Evolutionary conservation across 2,888 invertebrate genomes (phyloP).

Genomic region (Metellina segmentata): DNA sequence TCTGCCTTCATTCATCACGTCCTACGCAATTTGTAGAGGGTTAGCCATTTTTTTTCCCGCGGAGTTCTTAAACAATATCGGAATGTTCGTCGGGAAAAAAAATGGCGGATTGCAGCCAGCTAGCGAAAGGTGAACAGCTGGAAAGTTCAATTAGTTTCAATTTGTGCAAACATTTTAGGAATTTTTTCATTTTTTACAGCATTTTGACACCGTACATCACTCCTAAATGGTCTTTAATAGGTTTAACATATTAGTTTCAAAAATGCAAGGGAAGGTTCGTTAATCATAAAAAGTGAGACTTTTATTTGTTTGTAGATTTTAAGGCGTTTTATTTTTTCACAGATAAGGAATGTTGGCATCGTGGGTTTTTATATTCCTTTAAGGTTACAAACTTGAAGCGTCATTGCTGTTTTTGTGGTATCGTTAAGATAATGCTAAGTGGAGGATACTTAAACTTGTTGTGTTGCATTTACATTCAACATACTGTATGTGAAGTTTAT

Average conservation of each 20-base stretch:
- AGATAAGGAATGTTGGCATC: no score
- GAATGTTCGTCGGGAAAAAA: neutral
- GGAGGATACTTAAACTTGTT: no score
- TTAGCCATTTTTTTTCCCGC: neutral
- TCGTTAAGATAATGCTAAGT: no score
- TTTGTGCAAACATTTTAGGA: neutral
- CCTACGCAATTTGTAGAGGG: neutral
- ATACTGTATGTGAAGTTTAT: no score
- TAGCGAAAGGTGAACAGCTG: neutral
- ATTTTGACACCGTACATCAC: neutral
- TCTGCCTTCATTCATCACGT: neutral
- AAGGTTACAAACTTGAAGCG: no score
- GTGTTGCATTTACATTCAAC: no score
- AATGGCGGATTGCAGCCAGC: neutral
- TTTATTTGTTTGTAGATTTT: no score
- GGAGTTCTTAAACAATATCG: neutral
- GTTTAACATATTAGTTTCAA: neutral
- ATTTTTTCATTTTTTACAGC: neutral
- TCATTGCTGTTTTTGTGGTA: no score
- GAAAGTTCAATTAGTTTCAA: neutral
- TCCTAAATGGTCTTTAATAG: neutral
- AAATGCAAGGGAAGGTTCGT: neutral
- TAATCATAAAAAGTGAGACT: neutral
- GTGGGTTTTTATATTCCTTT: no score
- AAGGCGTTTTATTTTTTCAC: no score